Evolutionary conservation across 2,797 vertebrate genomes (phyloP), one percentile per base, ranked within the genome.

Genomic region (Bradypodion pumilum): DNA sequence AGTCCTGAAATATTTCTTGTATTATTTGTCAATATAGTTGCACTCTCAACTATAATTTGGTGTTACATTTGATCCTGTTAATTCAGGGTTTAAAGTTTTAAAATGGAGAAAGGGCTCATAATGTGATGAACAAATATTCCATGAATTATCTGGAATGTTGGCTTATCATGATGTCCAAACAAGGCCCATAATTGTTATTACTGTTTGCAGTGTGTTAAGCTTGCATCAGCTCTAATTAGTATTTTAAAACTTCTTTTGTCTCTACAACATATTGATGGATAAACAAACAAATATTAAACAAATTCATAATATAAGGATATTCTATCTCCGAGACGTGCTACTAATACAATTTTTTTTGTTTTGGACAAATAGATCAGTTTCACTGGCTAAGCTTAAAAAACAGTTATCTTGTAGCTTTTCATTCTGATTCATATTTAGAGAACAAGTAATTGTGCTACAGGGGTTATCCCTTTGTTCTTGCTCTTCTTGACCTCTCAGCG

Each of bases 291-390:
- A 49, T 82, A 2, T 42, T 81, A 85, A 42, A 35, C 76, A 72
- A 25, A 82, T 89, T 87, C 66, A 70, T 15, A 79, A 82, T 74
- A 0, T 69, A 81, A 83, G 79, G 29, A 65, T 42, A 23, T 1
- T 0, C 63, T 84, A 75, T 83, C 75, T 87, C 4, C 79, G n/a
- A 79, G 75, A 76, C 59, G 63, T 73, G 62, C 35, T 90, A 74
- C 70, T 70, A 74, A 27, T 79, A 44, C 80, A 84, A 77, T 85
- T 59, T 88, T 86, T 73, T 42, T 79, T 56, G 52, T 88, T 70
- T 89, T 90, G 80, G 44, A 74, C 84, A 87, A 52, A n/a, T n/a
- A n/a, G n/a, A n/a, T n/a, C n/a, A n/a, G n/a, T n/a, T n/a, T n/a
- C n/a, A n/a, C n/a, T n/a, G n/a, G n/a, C n/a, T n/a, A n/a, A n/a